Conservation (phyloP, 2,888 invertebrate genomes). For the Axea sp. region DNA sequence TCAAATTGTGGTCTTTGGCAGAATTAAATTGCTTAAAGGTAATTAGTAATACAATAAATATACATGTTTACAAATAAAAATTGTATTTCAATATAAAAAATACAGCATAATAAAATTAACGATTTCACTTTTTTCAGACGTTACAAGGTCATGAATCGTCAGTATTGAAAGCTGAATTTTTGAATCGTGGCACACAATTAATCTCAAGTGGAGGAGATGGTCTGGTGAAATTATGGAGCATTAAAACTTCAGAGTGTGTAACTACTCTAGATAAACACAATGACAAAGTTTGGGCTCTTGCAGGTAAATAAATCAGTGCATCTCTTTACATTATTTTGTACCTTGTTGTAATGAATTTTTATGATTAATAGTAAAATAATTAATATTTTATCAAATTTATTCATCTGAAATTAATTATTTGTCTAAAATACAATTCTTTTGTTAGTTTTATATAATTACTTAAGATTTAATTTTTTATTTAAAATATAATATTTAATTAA, state of each 20-base stretch:
- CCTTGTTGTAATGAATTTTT: too few relatives aligned
- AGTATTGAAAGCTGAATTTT: constrained; percentile 89
- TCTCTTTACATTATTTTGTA: background rate
- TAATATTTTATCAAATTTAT: too few relatives aligned
- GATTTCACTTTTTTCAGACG: constrained; percentile 81
- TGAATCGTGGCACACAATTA: constrained; percentile 92
- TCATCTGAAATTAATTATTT: too few relatives aligned
- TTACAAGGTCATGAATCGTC: constrained; percentile 95
- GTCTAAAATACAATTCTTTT: too few relatives aligned
- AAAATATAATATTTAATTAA: too few relatives aligned
- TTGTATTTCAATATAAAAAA: too few relatives aligned
- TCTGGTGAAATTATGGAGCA: constrained; percentile 94
- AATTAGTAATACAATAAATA: constrained; percentile 36
- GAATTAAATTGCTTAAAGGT: constrained; percentile 91
- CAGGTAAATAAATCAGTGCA: constrained; percentile 79
- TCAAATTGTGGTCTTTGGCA: constrained; percentile 93
- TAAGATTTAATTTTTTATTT: too few relatives aligned
- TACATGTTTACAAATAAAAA: too few relatives aligned
- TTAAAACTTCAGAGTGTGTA: constrained; percentile 92
- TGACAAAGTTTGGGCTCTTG: constrained; percentile 92
- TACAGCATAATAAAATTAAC: too few relatives aligned
- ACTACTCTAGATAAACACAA: constrained; percentile 94
- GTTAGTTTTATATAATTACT: too few relatives aligned
- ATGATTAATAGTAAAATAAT: too few relatives aligned
- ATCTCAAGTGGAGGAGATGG: constrained; percentile 94